Evolutionary conservation across 2,113 vertebrate genomes (phyloP).

Genomic region (Vimba vimba): DNA sequence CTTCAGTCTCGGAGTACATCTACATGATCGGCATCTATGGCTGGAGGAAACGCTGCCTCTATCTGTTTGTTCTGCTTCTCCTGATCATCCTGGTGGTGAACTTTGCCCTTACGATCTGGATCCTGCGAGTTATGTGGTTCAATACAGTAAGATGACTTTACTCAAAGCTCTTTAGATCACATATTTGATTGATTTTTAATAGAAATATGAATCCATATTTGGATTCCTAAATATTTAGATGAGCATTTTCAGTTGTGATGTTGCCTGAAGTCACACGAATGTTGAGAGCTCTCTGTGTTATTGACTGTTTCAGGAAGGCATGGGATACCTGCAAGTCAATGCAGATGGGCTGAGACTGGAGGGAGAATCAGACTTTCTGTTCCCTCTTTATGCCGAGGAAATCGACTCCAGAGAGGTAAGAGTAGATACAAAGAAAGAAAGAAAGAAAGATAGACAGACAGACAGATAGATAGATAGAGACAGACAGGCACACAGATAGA

Average conservation of each 20-base stretch:
- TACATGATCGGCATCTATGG: constrained; percentile 97
- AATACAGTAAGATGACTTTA: constrained; percentile 81
- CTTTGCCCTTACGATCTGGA: constrained; percentile 94
- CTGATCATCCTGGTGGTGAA: constrained; percentile 91
- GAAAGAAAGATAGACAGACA: not conserved
- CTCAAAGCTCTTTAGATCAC: not conserved
- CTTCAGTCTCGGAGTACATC: constrained; percentile 77
- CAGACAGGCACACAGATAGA: accelerated
- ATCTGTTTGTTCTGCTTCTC: constrained; percentile 92
- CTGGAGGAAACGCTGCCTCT: constrained; percentile 98
- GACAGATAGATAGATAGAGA: accelerated
- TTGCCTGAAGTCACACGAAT: not conserved
- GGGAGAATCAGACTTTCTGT: constrained; percentile 95
- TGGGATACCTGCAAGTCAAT: constrained; percentile 88
- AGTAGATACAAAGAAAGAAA: not conserved
- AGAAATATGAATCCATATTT: not conserved
- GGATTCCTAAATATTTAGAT: not conserved
- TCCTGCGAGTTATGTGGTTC: constrained; percentile 98
- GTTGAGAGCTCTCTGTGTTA: not conserved
- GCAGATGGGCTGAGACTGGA: constrained; percentile 88
- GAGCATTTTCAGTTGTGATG: not conserved
- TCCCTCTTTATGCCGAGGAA: constrained; percentile 91
- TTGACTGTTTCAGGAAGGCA: constrained; percentile 81
- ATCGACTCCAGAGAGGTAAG: constrained; percentile 93
- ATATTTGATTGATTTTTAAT: not conserved